These are phyloP conservation scores for Mesopsocus fuscifrons DNA, from an alignment of 2,888 invertebrate species.

Conservation along the genomic window DNA sequence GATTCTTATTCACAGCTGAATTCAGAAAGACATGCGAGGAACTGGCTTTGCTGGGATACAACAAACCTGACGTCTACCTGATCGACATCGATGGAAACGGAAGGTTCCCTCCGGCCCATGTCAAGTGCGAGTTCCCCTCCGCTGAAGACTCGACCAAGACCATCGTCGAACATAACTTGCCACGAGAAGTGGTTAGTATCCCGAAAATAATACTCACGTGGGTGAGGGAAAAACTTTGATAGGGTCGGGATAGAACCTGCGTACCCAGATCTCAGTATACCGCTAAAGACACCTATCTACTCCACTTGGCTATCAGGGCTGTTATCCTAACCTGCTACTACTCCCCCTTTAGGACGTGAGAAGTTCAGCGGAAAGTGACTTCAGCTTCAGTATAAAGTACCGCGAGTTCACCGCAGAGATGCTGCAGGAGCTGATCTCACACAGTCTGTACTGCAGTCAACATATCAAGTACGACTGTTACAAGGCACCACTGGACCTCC, in stretches of 20 bases:
- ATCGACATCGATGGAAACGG: slow-evolving; percentile 92
- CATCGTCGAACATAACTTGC: slow-evolving; percentile 79
- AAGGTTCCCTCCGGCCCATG: slow-evolving; percentile 75
- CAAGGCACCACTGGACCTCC: slow-evolving; percentile 67
- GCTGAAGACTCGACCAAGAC: slow-evolving; percentile 72
- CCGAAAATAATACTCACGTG: too few relatives aligned
- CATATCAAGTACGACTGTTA: slow-evolving; percentile 81
- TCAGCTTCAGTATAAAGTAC: slow-evolving; percentile 70
- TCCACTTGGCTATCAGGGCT: too few relatives aligned
- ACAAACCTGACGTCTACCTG: slow-evolving; percentile 74
- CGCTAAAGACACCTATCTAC: too few relatives aligned
- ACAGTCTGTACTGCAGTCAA: slow-evolving; percentile 75
- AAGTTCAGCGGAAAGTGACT: slow-evolving; percentile 56
- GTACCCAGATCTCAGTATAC: too few relatives aligned
- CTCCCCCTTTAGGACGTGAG: slow-evolving; percentile 44
- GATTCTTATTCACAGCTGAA: slow-evolving; percentile 55
- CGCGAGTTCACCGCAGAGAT: slow-evolving; percentile 79
- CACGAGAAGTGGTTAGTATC: slow-evolving; percentile 54
- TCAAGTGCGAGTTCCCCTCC: slow-evolving; percentile 80
- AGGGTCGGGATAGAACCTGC: too few relatives aligned
- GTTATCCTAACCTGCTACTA: too few relatives aligned
- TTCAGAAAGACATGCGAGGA: slow-evolving; percentile 87
- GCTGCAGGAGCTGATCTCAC: slow-evolving; percentile 76
- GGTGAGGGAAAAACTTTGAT: too few relatives aligned
- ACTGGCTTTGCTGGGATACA: slow-evolving; percentile 69